A percentile compares a stretch with the other conserved stretches of the same genome.
Conservation (phyloP, 1,140 invertebrate genomes). For the Triops longicaudatus region DNA sequence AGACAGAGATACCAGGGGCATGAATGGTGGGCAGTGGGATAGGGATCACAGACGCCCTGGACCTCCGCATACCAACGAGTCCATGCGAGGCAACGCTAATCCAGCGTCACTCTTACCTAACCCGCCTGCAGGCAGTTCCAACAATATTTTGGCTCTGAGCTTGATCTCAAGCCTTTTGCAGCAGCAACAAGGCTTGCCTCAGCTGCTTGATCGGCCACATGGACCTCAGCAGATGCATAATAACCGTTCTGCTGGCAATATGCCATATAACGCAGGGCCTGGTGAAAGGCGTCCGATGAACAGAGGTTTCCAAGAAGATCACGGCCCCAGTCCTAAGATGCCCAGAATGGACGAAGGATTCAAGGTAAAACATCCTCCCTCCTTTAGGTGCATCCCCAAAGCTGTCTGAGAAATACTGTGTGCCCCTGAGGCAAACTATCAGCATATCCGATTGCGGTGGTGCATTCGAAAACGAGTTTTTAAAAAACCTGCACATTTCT, state of each 20-base stretch:
- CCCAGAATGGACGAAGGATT: slow-evolving; percentile 5
- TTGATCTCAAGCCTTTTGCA: neutral
- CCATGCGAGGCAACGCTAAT: neutral
- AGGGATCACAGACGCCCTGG: neutral
- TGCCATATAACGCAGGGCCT: neutral
- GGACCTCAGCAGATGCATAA: neutral
- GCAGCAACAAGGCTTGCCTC: slow-evolving; percentile 3
- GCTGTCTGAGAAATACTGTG: too few species aligned
- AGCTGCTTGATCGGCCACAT: neutral
- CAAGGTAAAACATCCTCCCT: neutral
- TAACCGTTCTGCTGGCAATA: neutral
- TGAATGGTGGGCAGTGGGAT: neutral
- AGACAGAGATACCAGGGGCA: neutral
- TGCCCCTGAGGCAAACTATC: too few species aligned
- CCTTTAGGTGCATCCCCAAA: neutral
- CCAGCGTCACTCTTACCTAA: neutral
- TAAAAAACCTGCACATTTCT: too few species aligned
- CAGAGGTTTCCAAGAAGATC: neutral
- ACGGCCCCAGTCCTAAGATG: neutral
- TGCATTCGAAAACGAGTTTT: too few species aligned
- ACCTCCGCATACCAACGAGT: neutral
- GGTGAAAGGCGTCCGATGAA: slow-evolving; percentile 13
- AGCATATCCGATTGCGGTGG: too few species aligned
- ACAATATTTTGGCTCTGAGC: slow-evolving; percentile 1
- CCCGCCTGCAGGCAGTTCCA: neutral